phyloP scores from a whole-genome alignment of 1,140 invertebrate species.

The Saccostrea glomerata region DNA sequence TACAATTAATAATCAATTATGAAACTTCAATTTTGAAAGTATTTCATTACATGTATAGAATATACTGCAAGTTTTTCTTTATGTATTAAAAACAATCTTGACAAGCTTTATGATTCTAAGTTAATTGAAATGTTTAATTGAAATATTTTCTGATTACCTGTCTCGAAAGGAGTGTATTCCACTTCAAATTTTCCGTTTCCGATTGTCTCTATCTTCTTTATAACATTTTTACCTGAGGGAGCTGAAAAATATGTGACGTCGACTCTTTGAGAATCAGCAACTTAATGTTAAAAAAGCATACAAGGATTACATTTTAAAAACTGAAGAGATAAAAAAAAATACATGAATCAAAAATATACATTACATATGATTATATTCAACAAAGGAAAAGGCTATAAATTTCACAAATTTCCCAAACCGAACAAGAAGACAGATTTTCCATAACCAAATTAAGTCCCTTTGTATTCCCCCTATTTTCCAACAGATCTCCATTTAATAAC shows the following conservation, averaged over 20 bases:
- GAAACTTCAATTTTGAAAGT: no score
- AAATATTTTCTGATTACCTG: slow-evolving; percentile 78
- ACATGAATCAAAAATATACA: not conserved
- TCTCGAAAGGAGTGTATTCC: slow-evolving; percentile 83
- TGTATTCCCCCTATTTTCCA: not conserved
- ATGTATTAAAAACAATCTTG: no score
- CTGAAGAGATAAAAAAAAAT: not conserved
- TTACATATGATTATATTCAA: slow-evolving; percentile 1
- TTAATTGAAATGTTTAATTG: not conserved
- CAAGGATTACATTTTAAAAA: not conserved
- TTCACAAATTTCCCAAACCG: slow-evolving; percentile 21
- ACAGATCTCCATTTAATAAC: slow-evolving; percentile 3
- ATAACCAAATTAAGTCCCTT: not conserved
- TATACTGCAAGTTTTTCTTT: no score
- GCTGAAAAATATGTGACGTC: slow-evolving; percentile 44
- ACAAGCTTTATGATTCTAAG: no score
- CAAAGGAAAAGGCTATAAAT: not conserved
- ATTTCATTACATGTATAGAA: no score
- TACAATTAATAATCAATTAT: no score
- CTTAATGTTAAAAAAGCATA: not conserved
- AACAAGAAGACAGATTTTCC: not conserved
- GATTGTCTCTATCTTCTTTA: slow-evolving; percentile 72
- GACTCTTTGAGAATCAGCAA: not conserved
- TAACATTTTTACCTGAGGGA: slow-evolving; percentile 75
- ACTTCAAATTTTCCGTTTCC: slow-evolving; percentile 77